Percentiles rank a stretch among this genome's conserved stretches.
Conservation (phyloP, 1,140 invertebrate species). For the Drosophila persimilis region DNA sequence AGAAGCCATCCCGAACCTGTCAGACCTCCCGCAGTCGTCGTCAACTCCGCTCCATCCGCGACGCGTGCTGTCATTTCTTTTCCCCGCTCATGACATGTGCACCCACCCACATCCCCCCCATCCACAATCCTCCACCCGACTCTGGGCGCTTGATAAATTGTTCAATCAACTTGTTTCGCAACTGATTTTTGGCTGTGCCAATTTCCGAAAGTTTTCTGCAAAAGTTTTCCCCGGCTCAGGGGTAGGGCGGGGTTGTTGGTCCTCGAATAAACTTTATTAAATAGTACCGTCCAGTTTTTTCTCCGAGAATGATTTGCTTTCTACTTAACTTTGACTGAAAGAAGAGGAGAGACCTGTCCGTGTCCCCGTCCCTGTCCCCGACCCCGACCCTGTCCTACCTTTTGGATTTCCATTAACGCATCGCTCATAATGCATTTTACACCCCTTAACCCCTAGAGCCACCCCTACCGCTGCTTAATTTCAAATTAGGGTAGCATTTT, state of each 20-base stretch:
- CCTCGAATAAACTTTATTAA: slow-evolving; percentile 53
- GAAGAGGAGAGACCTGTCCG: neutral
- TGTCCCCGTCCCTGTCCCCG: neutral
- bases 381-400: too few relatives aligned
- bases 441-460: slow-evolving; percentile 4
- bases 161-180: slow-evolving; percentile 79
- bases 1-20: too few relatives aligned
- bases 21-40: too few relatives aligned
- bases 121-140: neutral
- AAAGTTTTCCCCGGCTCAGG: too few relatives aligned
- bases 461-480: slow-evolving; percentile 53
- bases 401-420: slow-evolving; percentile 52
- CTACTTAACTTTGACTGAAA: slow-evolving; percentile 36
- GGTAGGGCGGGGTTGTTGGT: too few relatives aligned
- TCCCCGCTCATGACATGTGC: slow-evolving; percentile 48
- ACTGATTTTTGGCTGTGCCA: slow-evolving; percentile 68
- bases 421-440: slow-evolving; percentile 52
- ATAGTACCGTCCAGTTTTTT: slow-evolving; percentile 14
- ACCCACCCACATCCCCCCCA: slow-evolving; percentile 7
- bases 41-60: slow-evolving; percentile 7
- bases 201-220: slow-evolving; percentile 40
- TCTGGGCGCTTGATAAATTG: slow-evolving; percentile 60
- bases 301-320: slow-evolving; percentile 42
- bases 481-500: slow-evolving; percentile 75
- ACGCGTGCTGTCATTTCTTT: slow-evolving; percentile 64